Base-by-base conservation (phyloP, 2,797 vertebrate genomes). In the Pithecia hirsuta region DNA sequence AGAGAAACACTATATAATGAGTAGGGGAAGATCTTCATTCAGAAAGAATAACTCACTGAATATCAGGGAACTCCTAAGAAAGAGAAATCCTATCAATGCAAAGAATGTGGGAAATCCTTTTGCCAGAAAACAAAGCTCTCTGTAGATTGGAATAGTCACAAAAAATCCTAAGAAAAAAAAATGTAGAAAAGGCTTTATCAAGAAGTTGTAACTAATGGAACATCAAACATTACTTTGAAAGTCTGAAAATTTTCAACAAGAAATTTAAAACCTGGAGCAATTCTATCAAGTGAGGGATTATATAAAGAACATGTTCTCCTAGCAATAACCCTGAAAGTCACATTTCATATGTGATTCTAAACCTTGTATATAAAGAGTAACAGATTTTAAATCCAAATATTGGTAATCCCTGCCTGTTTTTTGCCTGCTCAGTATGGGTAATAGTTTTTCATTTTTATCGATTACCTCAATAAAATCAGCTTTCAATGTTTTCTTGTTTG, bases 191-290 rank as follows among this genome's bases (percentile, higher is more conserved):
- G 8, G n/a, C n/a, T 50, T 86, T 57, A 84, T 12, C 67, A 72
- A 81, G 79, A 94, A 41, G n/a, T 91, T 82, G 72, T 8, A 86
- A 94, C 79, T 76, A 91, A 72, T 0, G 64, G 44, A 91, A 78
- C 15, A 64, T 50, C 33, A 94, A 87, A 84, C 19, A 90, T 4
- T 81, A 84, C 83, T 93, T 52, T 83, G 7, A 81, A 94, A 87
- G 75, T 64, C 20, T 64, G 30, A 74, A 90, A 81, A 78, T 12
- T 85, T 91, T 55, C 39, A 74, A 78, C 4, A 72, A 48, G 15
- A 93, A 86, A 90, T 91, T 89, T 88, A 91, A 95, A 87, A 46
- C n/a, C 33, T 91, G 28, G 46, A 26, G 10, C 92, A 95, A 64
- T 70, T 44, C 17, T 75, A 89, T 88, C 89, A 93, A 88, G 55